Conservation (phyloP, 2,113 vertebrate genomes). For the Grus americana region DNA sequence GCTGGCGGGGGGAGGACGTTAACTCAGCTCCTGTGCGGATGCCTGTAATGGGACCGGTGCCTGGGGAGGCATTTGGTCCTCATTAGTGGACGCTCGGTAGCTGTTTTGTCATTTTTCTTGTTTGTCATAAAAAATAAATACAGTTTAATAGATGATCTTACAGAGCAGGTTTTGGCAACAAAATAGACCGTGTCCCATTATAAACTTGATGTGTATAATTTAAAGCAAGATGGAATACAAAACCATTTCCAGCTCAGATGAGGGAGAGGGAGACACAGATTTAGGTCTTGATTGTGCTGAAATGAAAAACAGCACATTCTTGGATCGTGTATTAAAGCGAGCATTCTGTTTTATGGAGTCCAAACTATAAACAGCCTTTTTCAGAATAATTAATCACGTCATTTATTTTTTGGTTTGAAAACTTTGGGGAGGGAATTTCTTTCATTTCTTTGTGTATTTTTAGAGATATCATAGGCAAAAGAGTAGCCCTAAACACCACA, state of each 20-base stretch:
- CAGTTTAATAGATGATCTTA: constrained; percentile 74
- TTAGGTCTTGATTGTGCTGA: constrained; percentile 70
- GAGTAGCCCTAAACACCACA: constrained; percentile 29
- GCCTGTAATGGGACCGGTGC: constrained; percentile 4
- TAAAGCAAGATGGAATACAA: constrained; percentile 74
- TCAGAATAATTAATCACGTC: constrained; percentile 68
- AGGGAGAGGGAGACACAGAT: constrained; percentile 66
- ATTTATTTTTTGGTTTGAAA: constrained; percentile 18
- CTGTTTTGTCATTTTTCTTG: constrained; percentile 78
- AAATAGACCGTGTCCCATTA: constrained; percentile 67
- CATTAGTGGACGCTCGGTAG: constrained; percentile 69
- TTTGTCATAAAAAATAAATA: constrained; percentile 81
- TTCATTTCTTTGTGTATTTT: background rate
- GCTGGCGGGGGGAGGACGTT: constrained; percentile 12
- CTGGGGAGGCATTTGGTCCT: constrained; percentile 70
- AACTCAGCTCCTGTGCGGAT: constrained; percentile 49
- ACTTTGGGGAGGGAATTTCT: background rate
- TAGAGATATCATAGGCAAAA: background rate
- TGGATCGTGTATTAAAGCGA: constrained; percentile 56
- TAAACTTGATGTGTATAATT: constrained; percentile 72
- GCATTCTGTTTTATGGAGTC: constrained; percentile 68
- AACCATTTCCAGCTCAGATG: constrained; percentile 69
- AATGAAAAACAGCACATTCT: constrained; percentile 72
- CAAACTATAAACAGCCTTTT: constrained; percentile 63
- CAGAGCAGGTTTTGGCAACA: constrained; percentile 75